Conservation (phyloP, 2,113 vertebrate genomes). For the Thamnophis sirtalis region DNA sequence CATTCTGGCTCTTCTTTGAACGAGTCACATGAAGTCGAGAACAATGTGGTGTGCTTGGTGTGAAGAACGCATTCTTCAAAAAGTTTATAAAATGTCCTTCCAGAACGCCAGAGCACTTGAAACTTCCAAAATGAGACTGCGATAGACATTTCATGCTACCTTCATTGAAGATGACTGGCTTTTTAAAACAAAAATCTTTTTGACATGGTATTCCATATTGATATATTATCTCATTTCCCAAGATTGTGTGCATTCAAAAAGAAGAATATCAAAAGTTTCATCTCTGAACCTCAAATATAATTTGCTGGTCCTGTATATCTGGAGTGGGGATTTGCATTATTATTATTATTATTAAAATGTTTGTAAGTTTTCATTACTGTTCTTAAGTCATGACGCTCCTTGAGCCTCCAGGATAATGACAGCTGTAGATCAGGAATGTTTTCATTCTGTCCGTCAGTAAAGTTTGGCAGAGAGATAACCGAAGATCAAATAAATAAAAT, state of each 20-base stretch:
- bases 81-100: neutral
- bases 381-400: conserved; percentile 39
- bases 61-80: neutral
- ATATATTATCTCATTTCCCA: neutral
- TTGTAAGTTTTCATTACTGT: conserved; percentile 35
- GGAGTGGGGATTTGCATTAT: conserved; percentile 12
- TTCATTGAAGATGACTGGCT: neutral
- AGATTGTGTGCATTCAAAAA: neutral
- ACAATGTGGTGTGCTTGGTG: neutral
- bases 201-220: neutral
- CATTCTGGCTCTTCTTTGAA: neutral
- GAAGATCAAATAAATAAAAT: conserved; percentile 3
- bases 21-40: neutral
- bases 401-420: conserved; percentile 26
- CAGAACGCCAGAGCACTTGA: neutral
- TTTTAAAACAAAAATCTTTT: neutral
- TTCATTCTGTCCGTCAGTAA: conserved; percentile 19
- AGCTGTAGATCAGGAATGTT: conserved; percentile 45
- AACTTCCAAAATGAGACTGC: neutral
- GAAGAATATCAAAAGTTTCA: neutral
- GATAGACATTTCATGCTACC: neutral
- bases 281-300: fast-evolving
- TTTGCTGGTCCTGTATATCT: conserved; percentile 1
- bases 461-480: conserved; percentile 32
- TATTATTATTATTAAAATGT: conserved; percentile 16